Evolutionary conservation across 2,888 invertebrate genomes (phyloP).

Genomic region (Agrotis ipsilon): DNA sequence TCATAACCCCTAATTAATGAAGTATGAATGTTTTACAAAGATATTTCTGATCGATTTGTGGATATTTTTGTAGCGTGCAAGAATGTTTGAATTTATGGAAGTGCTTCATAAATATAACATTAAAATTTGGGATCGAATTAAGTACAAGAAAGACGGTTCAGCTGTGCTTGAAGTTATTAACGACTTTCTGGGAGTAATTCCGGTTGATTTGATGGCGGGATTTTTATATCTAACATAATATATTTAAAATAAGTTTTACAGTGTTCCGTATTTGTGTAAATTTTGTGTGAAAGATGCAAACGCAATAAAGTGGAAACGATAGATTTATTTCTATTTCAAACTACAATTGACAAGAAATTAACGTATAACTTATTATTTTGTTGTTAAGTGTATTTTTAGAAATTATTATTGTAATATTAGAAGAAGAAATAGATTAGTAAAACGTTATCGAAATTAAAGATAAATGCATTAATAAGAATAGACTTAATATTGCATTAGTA

Average conservation of each 20-base stretch:
- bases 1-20: slow-evolving; percentile 38
- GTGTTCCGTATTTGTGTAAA: slow-evolving; percentile 56
- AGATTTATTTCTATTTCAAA: slow-evolving; percentile 7
- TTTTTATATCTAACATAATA: slow-evolving; percentile 54
- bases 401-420: slow-evolving; percentile 30
- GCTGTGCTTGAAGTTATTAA: slow-evolving; percentile 64
- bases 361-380: slow-evolving; percentile 7
- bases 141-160: slow-evolving; percentile 53
- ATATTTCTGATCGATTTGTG: slow-evolving; percentile 10
- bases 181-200: slow-evolving; percentile 64
- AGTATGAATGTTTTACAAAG: slow-evolving; percentile 23
- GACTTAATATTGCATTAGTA: slow-evolving; percentile 28
- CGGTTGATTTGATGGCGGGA: slow-evolving; percentile 67
- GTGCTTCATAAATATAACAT: slow-evolving; percentile 10
- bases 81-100: slow-evolving; percentile 12
- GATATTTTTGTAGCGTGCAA: slow-evolving; percentile 35
- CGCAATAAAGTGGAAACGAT: slow-evolving; percentile 17
- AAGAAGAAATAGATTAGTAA: slow-evolving; percentile 45
- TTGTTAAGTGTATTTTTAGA: slow-evolving; percentile 33
- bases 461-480: slow-evolving; percentile 14
- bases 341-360: background rate
- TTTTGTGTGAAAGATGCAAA: slow-evolving; percentile 54
- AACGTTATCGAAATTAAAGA: slow-evolving; percentile 37
- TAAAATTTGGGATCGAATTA: slow-evolving; percentile 36
- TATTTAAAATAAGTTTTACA: slow-evolving; percentile 39